Conservation (phyloP, 1,140 invertebrate species). For the Hylaeus anthracinus region DNA sequence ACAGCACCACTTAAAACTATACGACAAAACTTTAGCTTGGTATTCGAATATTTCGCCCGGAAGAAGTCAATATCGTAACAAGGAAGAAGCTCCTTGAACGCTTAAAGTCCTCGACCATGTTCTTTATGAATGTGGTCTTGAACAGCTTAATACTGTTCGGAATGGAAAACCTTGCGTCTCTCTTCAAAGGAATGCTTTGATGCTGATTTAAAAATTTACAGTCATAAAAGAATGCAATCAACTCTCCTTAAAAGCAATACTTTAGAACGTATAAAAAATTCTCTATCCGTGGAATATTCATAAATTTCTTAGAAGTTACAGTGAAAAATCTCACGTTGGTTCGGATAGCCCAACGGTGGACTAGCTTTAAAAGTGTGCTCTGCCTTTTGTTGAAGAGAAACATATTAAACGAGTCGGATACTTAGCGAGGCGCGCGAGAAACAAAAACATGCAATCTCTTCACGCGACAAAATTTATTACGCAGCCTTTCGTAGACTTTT, state of each 20-base stretch:
- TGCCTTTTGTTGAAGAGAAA: not conserved
- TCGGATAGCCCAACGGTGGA: not conserved
- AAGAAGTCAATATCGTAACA: not conserved
- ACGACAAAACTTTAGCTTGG: not conserved
- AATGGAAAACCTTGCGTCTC: not conserved
- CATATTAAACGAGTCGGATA: conserved; percentile 1
- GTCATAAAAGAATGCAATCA: not conserved
- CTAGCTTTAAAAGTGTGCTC: not conserved
- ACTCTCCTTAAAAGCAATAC: not conserved
- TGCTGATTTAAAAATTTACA: not conserved
- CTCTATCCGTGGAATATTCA: not conserved
- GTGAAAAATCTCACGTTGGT: not conserved
- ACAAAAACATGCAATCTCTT: conserved; percentile 27
- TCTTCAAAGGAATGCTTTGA: not conserved
- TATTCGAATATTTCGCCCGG: not conserved
- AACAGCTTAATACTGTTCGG: not conserved
- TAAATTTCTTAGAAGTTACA: not conserved
- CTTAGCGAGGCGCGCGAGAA: not conserved
- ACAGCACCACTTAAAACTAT: too few species aligned
- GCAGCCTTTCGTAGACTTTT: not conserved
- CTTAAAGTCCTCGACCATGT: not conserved
- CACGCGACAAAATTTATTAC: conserved; percentile 28
- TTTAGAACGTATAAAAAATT: not conserved
- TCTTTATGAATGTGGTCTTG: not conserved
- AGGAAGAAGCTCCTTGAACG: not conserved